Conservation (phyloP, 1,140 invertebrate species). For the Drosophila nikananu region DNA sequence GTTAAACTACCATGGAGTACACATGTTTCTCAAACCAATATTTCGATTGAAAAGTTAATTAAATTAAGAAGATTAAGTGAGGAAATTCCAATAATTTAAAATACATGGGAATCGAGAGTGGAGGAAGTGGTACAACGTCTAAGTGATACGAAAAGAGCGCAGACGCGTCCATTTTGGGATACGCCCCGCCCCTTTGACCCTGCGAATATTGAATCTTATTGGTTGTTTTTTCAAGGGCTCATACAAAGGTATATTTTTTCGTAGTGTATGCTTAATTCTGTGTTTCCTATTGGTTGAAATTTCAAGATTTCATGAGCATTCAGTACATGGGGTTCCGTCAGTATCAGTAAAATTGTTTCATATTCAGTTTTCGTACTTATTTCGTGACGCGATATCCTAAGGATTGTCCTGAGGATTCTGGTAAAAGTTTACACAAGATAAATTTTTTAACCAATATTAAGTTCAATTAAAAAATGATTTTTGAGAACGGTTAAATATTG, state of each 20-base stretch:
- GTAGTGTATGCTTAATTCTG: constrained; percentile 2
- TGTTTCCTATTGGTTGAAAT: constrained; percentile 5
- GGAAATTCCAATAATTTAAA: background rate
- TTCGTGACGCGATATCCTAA: constrained; percentile 52
- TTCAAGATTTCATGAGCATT: no score
- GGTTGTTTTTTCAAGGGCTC: background rate
- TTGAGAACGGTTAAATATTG: background rate
- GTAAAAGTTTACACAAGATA: background rate
- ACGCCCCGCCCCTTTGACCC: constrained; percentile 2
- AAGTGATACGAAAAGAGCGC: background rate
- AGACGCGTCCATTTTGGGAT: constrained; percentile 2
- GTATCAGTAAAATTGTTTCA: constrained; percentile 39
- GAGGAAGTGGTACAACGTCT: background rate
- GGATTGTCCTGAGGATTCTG: constrained; percentile 15
- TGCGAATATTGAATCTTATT: background rate
- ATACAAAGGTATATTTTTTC: background rate
- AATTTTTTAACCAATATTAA: background rate
- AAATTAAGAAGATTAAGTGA: constrained; percentile 4
- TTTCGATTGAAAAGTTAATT: constrained; percentile 9
- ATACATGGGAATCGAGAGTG: no score
- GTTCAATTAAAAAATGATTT: background rate
- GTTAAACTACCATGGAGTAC: background rate
- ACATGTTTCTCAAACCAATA: background rate
- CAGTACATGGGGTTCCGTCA: constrained; percentile 7
- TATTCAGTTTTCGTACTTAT: constrained; percentile 58